Conservation (phyloP, 2,888 invertebrate species). For the Creontiades dilutus region DNA sequence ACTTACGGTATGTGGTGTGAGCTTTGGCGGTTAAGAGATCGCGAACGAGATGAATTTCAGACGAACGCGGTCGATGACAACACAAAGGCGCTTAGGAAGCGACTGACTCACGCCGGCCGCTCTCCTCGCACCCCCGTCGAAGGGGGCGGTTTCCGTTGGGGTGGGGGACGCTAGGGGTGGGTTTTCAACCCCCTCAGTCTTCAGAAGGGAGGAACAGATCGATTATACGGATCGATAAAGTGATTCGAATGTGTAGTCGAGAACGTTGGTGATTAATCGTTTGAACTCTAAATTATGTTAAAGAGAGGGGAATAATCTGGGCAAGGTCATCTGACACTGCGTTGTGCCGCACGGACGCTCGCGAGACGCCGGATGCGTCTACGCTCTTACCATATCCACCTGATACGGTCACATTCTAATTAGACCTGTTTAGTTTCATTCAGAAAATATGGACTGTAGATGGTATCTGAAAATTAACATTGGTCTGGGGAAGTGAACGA, state of each 20-base stretch:
- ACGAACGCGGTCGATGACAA: neutral
- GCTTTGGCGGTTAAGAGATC: neutral
- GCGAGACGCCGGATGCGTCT: neutral
- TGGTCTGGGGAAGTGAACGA: neutral
- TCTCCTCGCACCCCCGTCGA: neutral
- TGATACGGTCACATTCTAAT: neutral
- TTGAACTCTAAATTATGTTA: neutral
- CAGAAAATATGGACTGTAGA: neutral
- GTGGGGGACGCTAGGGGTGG: neutral
- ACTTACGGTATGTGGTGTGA: neutral
- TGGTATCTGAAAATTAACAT: neutral
- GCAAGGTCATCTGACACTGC: neutral
- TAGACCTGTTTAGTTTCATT: conserved; percentile 6
- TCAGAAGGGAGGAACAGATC: neutral
- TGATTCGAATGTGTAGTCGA: neutral
- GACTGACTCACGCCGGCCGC: conserved; percentile 41
- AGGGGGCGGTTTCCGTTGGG: neutral
- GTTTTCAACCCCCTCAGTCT: neutral
- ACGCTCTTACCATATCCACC: neutral
- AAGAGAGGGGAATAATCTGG: neutral
- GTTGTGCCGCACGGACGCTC: neutral
- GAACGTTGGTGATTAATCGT: neutral
- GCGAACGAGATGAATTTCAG: neutral
- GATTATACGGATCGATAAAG: neutral
- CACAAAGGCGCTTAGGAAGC: conserved; percentile 25